A percentile compares a stretch with the other conserved stretches of the same genome.
Conservation (phyloP, 2,113 vertebrate genomes). For the Anas platyrhynchos region DNA sequence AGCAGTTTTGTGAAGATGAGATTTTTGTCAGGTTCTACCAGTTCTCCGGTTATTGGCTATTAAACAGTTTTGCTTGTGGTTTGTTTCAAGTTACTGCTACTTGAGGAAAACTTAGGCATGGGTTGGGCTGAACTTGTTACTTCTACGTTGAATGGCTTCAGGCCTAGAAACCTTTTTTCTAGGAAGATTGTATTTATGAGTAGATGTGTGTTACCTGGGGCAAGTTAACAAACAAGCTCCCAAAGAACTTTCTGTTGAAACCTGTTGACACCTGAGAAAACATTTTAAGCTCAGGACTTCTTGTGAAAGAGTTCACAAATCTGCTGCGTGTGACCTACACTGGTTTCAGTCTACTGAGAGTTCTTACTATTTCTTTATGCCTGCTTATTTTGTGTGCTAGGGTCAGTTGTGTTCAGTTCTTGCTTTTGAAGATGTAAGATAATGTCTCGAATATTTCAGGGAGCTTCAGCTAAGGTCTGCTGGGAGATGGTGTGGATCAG, state of each 20-base stretch:
- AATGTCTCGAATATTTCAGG: not conserved
- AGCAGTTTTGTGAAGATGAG: not conserved
- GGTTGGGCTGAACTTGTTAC: not conserved
- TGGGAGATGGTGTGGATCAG: not conserved
- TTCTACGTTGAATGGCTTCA: not conserved
- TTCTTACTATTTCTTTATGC: not conserved
- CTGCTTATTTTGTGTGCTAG: not conserved
- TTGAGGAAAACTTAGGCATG: not conserved
- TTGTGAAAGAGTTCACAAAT: not conserved
- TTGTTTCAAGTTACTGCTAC: not conserved
- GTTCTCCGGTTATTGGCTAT: not conserved
- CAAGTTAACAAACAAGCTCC: not conserved
- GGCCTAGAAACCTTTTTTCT: not conserved
- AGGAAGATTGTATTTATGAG: not conserved
- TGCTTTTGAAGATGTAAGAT: not conserved
- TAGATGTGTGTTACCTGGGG: not conserved
- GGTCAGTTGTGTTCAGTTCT: not conserved
- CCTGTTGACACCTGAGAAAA: not conserved
- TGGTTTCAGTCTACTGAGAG: not conserved
- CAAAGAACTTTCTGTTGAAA: not conserved
- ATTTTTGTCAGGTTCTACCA: not conserved
- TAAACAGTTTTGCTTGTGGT: not conserved
- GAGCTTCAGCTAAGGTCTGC: not conserved
- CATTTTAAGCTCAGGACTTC: not conserved
- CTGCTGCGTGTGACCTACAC: not conserved